Base-by-base conservation (phyloP, 2,113 vertebrate genomes). In the Psammodynastes pulverulentus region DNA sequence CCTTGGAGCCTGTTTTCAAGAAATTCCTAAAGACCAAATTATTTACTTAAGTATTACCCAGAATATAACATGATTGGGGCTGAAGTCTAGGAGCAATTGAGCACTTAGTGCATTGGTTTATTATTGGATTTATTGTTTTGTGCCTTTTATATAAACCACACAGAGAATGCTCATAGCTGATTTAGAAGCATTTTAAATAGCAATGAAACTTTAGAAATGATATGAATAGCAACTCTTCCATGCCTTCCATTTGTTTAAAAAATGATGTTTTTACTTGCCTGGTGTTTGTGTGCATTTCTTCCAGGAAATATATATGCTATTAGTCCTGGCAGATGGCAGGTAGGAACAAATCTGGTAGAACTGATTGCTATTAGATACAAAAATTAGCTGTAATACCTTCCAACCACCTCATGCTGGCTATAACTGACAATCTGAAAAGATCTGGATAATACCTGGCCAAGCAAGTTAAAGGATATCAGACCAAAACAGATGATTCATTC, bases 401-500 rank as follows among this genome's bases (percentile, higher is more conserved):
- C 90, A 56, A 94, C n/a, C 86, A 49, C 1, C 9, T 90, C 94
- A 90, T 39, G 39, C 8, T 88, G 53, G 92, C 58, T 0, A 21
- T 87, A 87, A 87, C 17, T 93, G 93, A 92, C 90, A 94, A 91
- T 19, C 91, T 89, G 94, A 94, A 51, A 93, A 91, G 88, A 92
- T 89, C 88, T 93, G 91, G 90, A 67, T 72, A 93, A 88, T 45
- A 49, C 84, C 34, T 86, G 29, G 72, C 72, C 93, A 49, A 67
- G 91, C 51, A 21, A 91, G 91, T 92, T 45, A 91, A 89, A 93
- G 88, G 86, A 86, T 95, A 91, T 94, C 89, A 79, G 72, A 91
- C 90, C 53, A 3, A 0, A 94, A 58, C 67, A 90, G 84, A 92
- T 87, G 93, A 95, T 94, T 93, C 89, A 58, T 93, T 96, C 92